Percentiles rank a stretch among this genome's conserved stretches.
Conservation (phyloP, 1,140 invertebrate genomes). For the Kradibia gibbosae region DNA sequence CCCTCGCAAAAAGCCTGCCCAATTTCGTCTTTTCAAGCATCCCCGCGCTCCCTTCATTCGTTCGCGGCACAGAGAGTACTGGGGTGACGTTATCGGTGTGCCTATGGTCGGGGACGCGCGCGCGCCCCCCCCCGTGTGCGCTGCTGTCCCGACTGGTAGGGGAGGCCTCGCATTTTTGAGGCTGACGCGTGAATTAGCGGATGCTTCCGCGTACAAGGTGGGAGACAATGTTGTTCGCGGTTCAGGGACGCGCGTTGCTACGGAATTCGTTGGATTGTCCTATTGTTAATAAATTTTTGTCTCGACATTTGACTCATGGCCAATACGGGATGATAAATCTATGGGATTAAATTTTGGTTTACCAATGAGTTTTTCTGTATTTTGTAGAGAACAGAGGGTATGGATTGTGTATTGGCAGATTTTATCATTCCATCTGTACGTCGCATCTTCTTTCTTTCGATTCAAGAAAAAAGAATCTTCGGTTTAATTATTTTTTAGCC, state of each 20-base stretch:
- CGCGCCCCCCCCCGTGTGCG: not conserved
- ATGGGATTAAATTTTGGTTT: too few species aligned
- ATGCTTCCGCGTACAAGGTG: not conserved
- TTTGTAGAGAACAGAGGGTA: too few species aligned
- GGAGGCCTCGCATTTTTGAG: slow-evolving; percentile 32
- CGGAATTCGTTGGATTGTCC: slow-evolving; percentile 30
- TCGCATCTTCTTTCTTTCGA: too few species aligned
- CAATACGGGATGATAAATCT: not conserved
- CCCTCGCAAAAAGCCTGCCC: too few species aligned
- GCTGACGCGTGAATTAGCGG: slow-evolving; percentile 28
- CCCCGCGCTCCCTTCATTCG: not conserved
- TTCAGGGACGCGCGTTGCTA: not conserved
- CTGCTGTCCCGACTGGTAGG: not conserved
- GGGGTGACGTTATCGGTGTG: too few species aligned
- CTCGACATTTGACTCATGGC: not conserved
- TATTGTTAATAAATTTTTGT: slow-evolving; percentile 10
- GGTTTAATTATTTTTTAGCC: not conserved
- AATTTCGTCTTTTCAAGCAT: slow-evolving; percentile 17
- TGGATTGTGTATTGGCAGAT: too few species aligned
- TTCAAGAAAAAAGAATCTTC: too few species aligned
- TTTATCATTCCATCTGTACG: too few species aligned
- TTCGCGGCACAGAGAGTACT: too few species aligned
- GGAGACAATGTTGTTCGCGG: not conserved
- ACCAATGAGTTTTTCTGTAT: too few species aligned
- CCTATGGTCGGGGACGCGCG: too few species aligned